phyloP scores from a whole-genome alignment of 2,797 vertebrate genomes.

The Lutjanus campechanus region DNA sequence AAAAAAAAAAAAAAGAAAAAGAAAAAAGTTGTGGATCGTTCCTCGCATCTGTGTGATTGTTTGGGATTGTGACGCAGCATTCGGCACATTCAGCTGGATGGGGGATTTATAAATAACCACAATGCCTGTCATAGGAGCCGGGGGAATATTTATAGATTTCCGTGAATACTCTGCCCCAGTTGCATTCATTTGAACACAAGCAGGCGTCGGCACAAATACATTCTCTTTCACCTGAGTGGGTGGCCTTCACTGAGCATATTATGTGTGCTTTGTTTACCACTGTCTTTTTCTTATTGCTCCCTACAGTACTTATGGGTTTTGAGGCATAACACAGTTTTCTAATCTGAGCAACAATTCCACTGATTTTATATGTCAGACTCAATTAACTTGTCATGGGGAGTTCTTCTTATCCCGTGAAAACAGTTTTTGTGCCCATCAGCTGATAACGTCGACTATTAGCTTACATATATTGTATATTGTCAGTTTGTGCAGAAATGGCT shows the following conservation, averaged over 20 bases:
- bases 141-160: constrained; percentile 70
- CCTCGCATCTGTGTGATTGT: constrained; percentile 67
- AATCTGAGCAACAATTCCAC: not conserved
- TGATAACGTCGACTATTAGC: too few relatives aligned
- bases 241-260: constrained; percentile 27
- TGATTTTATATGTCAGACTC: not conserved
- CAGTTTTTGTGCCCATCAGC: too few relatives aligned
- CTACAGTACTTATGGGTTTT: not conserved
- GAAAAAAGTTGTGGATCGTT: constrained; percentile 35
- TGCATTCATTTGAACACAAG: constrained; percentile 55
- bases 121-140: constrained; percentile 56
- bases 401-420: not conserved
- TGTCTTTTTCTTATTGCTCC: not conserved
- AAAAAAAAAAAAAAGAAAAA: not conserved
- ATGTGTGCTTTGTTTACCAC: constrained; percentile 13
- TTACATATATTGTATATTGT: too few relatives aligned
- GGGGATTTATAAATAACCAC: constrained; percentile 70
- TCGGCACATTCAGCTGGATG: constrained; percentile 48
- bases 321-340: not conserved
- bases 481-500: too few relatives aligned
- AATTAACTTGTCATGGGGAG: not conserved
- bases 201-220: constrained; percentile 27
- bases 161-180: constrained; percentile 61
- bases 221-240: constrained; percentile 6
- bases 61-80: constrained; percentile 64